Conservation (phyloP, 1,140 invertebrate genomes). For the Olivierus martensii region DNA sequence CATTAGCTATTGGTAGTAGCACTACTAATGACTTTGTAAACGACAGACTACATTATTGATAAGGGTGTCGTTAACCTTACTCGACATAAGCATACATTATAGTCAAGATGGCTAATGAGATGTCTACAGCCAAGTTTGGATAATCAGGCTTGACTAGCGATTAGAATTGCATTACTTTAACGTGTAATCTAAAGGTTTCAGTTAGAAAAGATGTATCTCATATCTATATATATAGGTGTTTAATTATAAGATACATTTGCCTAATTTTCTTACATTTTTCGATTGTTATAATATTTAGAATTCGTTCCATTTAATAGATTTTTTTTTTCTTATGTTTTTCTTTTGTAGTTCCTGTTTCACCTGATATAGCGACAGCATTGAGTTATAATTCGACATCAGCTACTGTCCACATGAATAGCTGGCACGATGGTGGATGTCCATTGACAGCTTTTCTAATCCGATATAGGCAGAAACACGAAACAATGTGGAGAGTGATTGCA, state of each 20-base stretch:
- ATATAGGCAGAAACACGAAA: slow-evolving; percentile 24
- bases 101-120: neutral
- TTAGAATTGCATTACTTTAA: neutral
- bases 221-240: too few relatives aligned
- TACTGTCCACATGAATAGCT: slow-evolving; percentile 35
- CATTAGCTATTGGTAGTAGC: too few relatives aligned
- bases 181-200: neutral
- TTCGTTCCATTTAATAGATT: too few relatives aligned
- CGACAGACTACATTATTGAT: too few relatives aligned
- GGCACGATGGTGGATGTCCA: slow-evolving; percentile 41
- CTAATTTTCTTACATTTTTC: too few relatives aligned
- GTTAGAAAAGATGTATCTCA: neutral
- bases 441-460: slow-evolving; percentile 37
- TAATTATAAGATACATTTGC: too few relatives aligned
- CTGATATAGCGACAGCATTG: slow-evolving; percentile 20
- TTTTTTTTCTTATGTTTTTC: neutral
- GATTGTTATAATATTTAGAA: too few relatives aligned
- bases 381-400: slow-evolving; percentile 31
- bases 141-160: neutral
- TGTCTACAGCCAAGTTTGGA: neutral
- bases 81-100: too few relatives aligned
- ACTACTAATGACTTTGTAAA: too few relatives aligned
- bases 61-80: too few relatives aligned
- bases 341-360: slow-evolving; percentile 21
- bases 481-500: slow-evolving; percentile 22